Base-by-base conservation (phyloP, 2,888 invertebrate genomes). In the Eurois occulta region DNA sequence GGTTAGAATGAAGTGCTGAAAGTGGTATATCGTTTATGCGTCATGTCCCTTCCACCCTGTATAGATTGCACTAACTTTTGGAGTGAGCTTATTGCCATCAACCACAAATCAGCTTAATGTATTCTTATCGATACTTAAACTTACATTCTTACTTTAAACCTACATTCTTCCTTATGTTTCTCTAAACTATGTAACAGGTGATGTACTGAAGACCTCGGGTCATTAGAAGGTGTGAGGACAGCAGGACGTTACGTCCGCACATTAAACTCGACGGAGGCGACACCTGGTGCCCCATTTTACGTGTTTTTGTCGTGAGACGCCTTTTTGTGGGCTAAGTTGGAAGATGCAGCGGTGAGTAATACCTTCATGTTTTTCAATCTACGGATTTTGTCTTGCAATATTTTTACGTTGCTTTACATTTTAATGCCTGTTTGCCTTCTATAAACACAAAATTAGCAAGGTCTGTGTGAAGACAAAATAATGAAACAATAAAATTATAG, bases 271-370 rank as follows among this genome's bases (percentile, higher is more conserved):
- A 52, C 77, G 67, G 35, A 38, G 72, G 70, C 58, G 74, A 70
- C 87, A 86, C 86, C 85, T 70, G 79, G 62, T 85, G 75, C 52
- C 21, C 55, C 38, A 77, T 68, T 79, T 77, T 75, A 75, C 79
- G 71, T 77, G 76, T 73, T 85, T 87, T 87, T 86, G 48, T 73
- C 78, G 62, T 38, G 41, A 62, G 18, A 48, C 21, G 67, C 52
- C 58, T 55, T 81, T 5, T 32, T 62, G 41, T 32, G 46, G 65
- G 13, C 13, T 11, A 67, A 48, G 35, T 8, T 70, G 35, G 32
- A 48, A 10, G 16, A 62, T 32, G 6, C 1, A 69, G 77, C 48
- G 69, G 18, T 48, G 16, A 28, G 24, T 24, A 16, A 38, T 18
- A 3, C 11, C 6, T n/a, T 48, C 21, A 24, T 13, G 13, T 46